These are phyloP conservation scores for pig (Sus scrofa) DNA, from an alignment of 2,113 vertebrate species.

Conservation along the genomic window T2T-Sscrofa CM000813.6:89399501-89400000, in stretches of 20 bases:
- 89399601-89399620: too few species aligned
- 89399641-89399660: neutral
- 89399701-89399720: neutral
- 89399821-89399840: neutral
- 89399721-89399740: constrained; percentile 53
- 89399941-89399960: neutral
- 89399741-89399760: constrained; percentile 51
- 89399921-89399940: neutral
- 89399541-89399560: neutral
- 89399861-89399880: neutral
- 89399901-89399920: neutral
- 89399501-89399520: neutral
- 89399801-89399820: neutral
- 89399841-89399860: neutral
- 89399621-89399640: neutral
- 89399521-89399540: neutral
- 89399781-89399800: neutral
- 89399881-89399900: neutral
- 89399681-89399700: constrained; percentile 72
- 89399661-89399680: constrained; percentile 66
- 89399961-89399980: neutral
- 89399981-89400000: neutral
- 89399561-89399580: neutral
- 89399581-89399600: neutral
- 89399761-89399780: neutral